These are phyloP conservation scores for Furnarius figulus DNA, from an alignment of 2,113 vertebrate species.

Conservation along the genomic window DNA sequence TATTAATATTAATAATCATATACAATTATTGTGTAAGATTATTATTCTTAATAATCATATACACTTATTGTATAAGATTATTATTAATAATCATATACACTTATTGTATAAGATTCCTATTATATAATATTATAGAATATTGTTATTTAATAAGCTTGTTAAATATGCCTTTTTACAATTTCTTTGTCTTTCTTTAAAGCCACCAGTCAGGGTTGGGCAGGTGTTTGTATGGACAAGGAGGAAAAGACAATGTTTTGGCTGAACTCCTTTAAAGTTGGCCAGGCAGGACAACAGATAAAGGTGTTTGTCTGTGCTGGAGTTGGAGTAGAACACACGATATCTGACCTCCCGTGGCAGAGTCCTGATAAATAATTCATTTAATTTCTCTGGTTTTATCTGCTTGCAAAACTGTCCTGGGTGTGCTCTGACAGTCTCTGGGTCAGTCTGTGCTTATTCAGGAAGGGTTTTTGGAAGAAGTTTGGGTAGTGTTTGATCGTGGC, in stretches of 20 bases:
- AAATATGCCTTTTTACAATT: neutral
- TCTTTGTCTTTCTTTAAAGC: neutral
- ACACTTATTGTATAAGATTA: no score
- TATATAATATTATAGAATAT: no score
- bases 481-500: neutral
- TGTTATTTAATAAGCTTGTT: no score
- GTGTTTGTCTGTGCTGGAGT: no score
- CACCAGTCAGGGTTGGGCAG: neutral
- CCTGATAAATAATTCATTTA: conserved; percentile 55
- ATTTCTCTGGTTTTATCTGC: conserved; percentile 45
- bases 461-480: neutral
- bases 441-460: neutral
- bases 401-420: neutral
- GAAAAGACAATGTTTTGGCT: neutral
- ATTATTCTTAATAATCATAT: no score
- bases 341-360: neutral
- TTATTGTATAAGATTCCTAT: no score
- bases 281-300: no score
- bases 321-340: no score
- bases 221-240: neutral
- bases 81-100: no score
- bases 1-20: no score
- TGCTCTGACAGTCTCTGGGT: neutral
- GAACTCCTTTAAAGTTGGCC: neutral
- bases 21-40: no score